Base-by-base conservation (phyloP, 2,888 invertebrate species). In the Yponomeuta plumbellus region DNA sequence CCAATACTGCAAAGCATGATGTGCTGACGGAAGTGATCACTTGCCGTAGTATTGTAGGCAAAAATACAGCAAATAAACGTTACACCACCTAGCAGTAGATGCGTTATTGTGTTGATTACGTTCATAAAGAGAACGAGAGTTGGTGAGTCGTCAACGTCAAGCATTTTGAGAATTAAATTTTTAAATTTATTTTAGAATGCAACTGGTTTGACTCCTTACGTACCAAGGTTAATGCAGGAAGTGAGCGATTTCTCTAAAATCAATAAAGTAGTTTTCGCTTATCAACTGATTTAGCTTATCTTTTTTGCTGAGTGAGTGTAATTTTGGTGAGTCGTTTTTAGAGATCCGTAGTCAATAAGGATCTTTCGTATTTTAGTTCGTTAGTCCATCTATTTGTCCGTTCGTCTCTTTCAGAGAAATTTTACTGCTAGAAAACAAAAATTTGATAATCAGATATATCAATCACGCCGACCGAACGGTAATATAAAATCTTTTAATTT, bases 1-100 rank as follows among this genome's bases (percentile, higher is more conserved):
- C 68, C 68, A 39, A 69, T 23, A 23, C 59, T 61, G 52, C 67
- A 67, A 23, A 69, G 59, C 17, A 69, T 67, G 39, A 69, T 66
- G 26, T 69, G 68, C n/a, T 69, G 68, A 0, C 39, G 52, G 34
- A 57, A 67, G 39, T 21, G 52, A 59, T 22, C 34, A 13, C 63
- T 61, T 34, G 13, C n/a, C 5, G 11, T 44, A 8, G 21, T 4
- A 8, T 23, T 13, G 61, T 11, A 44, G 11, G 40, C 68, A 63
- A 52, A 64, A n/a, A 64, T 11, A 13, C 40, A 39, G n/a, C 39
- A 23, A 2, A 66, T 58, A 2, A 64, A 11, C 4, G 64, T 66
- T 3, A 68, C 59, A 13, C 23, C 64, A 10, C 68, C 68, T 4
- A 66, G 17, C 22, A 61, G 13, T 6, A 68, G 20, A 21, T 68